These are phyloP conservation scores for Masticophis lateralis DNA, from an alignment of 2,797 vertebrate genomes.

Conservation along the genomic window DNA sequence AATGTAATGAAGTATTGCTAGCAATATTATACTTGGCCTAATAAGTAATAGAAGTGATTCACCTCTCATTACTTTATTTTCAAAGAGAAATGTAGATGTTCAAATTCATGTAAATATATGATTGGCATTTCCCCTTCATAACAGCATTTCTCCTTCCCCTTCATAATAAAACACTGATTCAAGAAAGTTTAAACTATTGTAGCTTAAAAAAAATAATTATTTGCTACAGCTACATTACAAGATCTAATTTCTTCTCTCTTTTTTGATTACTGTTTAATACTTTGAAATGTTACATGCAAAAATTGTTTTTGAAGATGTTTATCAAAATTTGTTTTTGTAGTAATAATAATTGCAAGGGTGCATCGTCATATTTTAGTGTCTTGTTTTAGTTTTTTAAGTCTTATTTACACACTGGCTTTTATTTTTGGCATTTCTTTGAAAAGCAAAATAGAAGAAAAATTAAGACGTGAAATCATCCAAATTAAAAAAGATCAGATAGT, in stretches of 20 bases:
- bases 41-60: background rate
- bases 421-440: background rate
- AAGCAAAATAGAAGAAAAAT: background rate
- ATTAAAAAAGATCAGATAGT: slow-evolving; percentile 27
- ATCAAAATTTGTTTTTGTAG: background rate
- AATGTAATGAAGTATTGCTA: background rate
- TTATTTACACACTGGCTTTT: background rate
- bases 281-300: background rate
- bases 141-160: background rate
- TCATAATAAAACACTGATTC: background rate
- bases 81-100: background rate
- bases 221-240: background rate
- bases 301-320: background rate
- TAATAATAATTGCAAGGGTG: background rate
- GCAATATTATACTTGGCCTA: background rate
- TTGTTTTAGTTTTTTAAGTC: background rate
- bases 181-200: slow-evolving; percentile 1
- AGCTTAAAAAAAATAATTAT: background rate
- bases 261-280: background rate
- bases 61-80: background rate
- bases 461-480: background rate
- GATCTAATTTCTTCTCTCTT: background rate
- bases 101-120: background rate
- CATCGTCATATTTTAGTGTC: background rate
- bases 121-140: background rate